Base-by-base conservation (phyloP, 2,888 invertebrate species). In the Petrolisthes cinctipes region DNA sequence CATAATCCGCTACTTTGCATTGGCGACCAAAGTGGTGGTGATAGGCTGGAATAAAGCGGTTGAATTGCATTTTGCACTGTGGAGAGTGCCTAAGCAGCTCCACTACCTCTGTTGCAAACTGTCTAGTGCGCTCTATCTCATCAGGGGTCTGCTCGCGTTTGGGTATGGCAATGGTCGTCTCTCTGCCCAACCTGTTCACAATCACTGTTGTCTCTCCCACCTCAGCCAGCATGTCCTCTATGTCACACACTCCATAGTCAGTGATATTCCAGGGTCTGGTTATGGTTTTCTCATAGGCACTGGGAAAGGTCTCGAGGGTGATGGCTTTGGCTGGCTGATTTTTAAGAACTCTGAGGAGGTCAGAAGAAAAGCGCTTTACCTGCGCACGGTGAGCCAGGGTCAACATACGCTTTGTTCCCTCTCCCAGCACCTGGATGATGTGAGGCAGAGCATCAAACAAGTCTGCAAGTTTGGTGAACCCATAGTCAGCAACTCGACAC, bases 1-100 rank as follows among this genome's bases (percentile, higher is more conserved):
- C 98, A 93, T 97, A 98, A 93, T 98, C 97, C 2, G 97, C 96
- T 1, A 98, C 96, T 85, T 97, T 96, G 91, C 98, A 96, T 92
- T 98, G 98, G 90, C 96, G 95, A 0, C 97, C 97, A 93, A 97
- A 98, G 93, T 98, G 97, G 91, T 98, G 97, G 93, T 98, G 98
- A 93, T 98, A 99, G 0, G 97, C 96, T 17, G 98, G 97, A 80
- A 98, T 97, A 93, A 98, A 98, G 92, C 97, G 97, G 91, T 97
- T 96, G 93, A 98, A 98, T 90, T 96, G 94, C 95, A 98, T 96
- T 84, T 96, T 95, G 91, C 96, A 96, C 92, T 97, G 96, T 0
- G 97, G 96, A 5, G 97, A 96, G 92, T 97, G 96, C 91, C 96
- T 95, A 53, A 99, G 94, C 51, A 99, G 94, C 92, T 98, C 97